Evolutionary conservation across 2,888 invertebrate species (phyloP).

Genomic region (Epistrophe grossulariae): DNA sequence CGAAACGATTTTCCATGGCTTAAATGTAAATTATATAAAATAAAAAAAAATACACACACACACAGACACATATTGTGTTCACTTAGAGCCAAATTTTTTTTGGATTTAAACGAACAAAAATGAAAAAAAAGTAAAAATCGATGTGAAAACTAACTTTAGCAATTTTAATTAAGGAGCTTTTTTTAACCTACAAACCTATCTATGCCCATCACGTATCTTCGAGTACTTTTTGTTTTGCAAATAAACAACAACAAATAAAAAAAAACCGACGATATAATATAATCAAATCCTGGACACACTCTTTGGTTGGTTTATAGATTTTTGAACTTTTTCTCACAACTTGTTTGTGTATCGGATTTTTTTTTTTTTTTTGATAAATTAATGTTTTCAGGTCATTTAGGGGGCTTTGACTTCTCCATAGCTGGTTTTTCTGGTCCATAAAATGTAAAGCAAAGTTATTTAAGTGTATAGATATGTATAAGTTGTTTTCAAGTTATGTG

Average conservation of each 20-base stretch:
- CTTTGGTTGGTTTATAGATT: slow-evolving; percentile 42
- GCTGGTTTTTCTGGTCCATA: slow-evolving; percentile 51
- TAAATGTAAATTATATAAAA: slow-evolving; percentile 27
- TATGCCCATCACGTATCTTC: slow-evolving; percentile 4
- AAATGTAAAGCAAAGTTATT: slow-evolving; percentile 26
- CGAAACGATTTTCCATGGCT: slow-evolving; percentile 37
- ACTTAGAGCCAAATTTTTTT: background rate
- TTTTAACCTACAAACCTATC: slow-evolving; percentile 34
- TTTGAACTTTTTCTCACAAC: slow-evolving; percentile 44
- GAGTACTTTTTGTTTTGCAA: slow-evolving; percentile 2
- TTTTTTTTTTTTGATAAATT: slow-evolving; percentile 18
- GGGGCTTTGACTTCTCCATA: slow-evolving; percentile 45
- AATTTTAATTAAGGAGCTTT: slow-evolving; percentile 9
- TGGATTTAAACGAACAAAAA: background rate
- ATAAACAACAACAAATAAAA: background rate
- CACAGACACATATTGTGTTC: background rate
- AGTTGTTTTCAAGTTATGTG: background rate
- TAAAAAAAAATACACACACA: slow-evolving; percentile 21
- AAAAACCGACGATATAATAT: background rate
- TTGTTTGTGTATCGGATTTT: background rate
- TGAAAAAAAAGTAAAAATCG: background rate
- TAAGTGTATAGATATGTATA: background rate
- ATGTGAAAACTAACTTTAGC: background rate
- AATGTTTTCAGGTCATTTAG: slow-evolving; percentile 43
- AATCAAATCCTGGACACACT: slow-evolving; percentile 3